A percentile compares a stretch with the other conserved stretches of the same genome.
These are phyloP conservation scores for Drosophila virilis DNA, from an alignment of 1,140 invertebrate genomes.

Conservation along the genomic window DNA sequence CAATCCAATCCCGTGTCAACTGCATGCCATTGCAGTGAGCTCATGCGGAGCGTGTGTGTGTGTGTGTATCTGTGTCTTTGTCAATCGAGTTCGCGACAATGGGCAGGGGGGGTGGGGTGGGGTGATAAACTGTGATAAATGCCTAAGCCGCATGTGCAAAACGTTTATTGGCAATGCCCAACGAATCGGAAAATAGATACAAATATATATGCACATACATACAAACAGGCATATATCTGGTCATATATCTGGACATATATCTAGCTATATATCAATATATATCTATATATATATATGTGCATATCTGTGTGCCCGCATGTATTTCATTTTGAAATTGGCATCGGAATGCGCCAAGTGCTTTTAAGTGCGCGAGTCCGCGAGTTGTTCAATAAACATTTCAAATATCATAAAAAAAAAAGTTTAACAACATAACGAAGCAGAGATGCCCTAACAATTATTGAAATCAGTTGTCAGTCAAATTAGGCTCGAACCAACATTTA, in stretches of 20 bases:
- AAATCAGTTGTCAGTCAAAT: no score
- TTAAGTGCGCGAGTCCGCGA: constrained; percentile 13
- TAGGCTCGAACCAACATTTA: no score
- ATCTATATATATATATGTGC: neutral
- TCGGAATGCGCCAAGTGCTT: constrained; percentile 42
- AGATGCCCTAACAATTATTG: neutral
- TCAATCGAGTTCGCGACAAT: constrained; percentile 72
- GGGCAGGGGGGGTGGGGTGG: no score
- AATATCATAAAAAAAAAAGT: constrained; percentile 30
- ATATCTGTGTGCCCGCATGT: constrained; percentile 25
- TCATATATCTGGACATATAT: constrained; percentile 6
- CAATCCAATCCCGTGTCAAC: constrained; percentile 53
- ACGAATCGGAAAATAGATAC: constrained; percentile 65
- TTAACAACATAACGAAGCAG: neutral
- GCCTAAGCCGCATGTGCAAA: constrained; percentile 57
- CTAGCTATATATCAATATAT: neutral
- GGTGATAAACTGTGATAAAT: constrained; percentile 52
- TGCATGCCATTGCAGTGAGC: constrained; percentile 79
- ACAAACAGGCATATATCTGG: constrained; percentile 23
- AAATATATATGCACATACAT: neutral
- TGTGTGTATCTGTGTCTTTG: constrained; percentile 56
- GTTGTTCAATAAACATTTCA: constrained; percentile 52
- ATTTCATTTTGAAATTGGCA: constrained; percentile 63
- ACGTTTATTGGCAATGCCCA: constrained; percentile 62
- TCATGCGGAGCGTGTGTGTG: constrained; percentile 56